A percentile compares a stretch with the other conserved stretches of the same genome.
Evolutionary conservation across 2,113 vertebrate species (phyloP).

Genomic region (Zingel zingel): DNA sequence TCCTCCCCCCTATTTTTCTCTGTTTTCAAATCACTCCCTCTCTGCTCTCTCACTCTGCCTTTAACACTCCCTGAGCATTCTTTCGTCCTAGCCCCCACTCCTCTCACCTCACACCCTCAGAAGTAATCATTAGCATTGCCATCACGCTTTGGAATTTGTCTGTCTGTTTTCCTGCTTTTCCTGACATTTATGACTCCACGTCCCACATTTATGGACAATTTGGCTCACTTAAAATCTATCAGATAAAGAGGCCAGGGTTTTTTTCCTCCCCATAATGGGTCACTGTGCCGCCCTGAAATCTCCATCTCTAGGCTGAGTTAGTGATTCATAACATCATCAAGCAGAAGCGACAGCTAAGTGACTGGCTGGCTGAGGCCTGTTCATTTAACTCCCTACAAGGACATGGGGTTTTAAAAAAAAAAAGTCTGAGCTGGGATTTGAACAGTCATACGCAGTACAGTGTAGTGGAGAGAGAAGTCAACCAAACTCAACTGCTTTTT

Average conservation of each 20-base stretch:
- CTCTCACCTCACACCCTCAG: background rate
- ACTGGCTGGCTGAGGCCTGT: constrained; percentile 61
- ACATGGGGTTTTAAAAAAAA: constrained; percentile 15
- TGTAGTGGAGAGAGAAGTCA: constrained; percentile 11
- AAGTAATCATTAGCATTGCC: constrained; percentile 71
- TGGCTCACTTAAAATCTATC: constrained; percentile 78
- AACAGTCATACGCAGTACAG: constrained; percentile 1
- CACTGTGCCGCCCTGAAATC: constrained; percentile 51
- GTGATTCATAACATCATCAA: constrained; percentile 73
- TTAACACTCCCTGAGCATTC: constrained; percentile 8
- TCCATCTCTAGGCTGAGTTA: constrained; percentile 64
- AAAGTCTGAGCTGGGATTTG: constrained; percentile 32
- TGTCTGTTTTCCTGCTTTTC: constrained; percentile 75
- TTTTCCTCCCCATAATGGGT: constrained; percentile 71
- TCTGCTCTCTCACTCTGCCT: constrained; percentile 16
- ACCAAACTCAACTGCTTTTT: constrained; percentile 10
- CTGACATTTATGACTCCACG: constrained; percentile 79
- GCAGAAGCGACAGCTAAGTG: constrained; percentile 62
- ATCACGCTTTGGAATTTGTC: constrained; percentile 67
- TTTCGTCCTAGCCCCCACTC: background rate
- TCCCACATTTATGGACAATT: constrained; percentile 82
- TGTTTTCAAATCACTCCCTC: constrained; percentile 20
- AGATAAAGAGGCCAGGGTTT: constrained; percentile 70
- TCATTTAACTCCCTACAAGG: constrained; percentile 60
- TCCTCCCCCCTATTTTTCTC: constrained; percentile 24